Evolutionary conservation across 2,888 invertebrate species (phyloP).

Genomic region (Phytoseiulus persimilis): DNA sequence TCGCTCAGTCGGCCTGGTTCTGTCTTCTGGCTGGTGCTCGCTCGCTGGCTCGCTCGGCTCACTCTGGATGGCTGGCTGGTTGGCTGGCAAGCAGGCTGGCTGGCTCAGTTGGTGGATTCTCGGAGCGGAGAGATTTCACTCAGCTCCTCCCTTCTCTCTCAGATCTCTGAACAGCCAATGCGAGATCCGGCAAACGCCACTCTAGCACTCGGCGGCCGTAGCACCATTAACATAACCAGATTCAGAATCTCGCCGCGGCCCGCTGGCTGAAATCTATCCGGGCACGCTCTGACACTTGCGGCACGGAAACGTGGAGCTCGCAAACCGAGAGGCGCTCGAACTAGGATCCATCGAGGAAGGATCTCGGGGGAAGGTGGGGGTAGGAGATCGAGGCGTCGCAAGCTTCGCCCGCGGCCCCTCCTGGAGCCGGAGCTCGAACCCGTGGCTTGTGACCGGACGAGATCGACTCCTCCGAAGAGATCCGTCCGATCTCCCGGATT

Average conservation of each 20-base stretch:
- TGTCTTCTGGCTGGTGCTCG: conserved; percentile 8
- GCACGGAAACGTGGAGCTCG: not conserved
- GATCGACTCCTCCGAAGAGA: no score
- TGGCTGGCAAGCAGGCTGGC: not conserved
- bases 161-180: not conserved
- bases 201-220: not conserved
- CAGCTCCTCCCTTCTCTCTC: conserved; percentile 5
- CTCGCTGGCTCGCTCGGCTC: conserved; percentile 15
- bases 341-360: not conserved
- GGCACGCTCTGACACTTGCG: not conserved
- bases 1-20: not conserved
- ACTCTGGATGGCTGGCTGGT: no score
- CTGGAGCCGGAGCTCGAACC: no score
- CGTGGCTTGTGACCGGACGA: no score
- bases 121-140: not conserved
- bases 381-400: no score
- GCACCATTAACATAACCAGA: conserved; percentile 5
- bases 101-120: not conserved
- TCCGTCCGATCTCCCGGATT: no score
- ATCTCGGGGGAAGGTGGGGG: no score
- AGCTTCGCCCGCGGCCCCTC: no score
- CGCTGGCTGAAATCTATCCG: not conserved
- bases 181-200: conserved; percentile 5
- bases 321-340: not conserved
- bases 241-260: not conserved